Evolutionary conservation across 2,888 invertebrate species (phyloP), one percentile per base, ranked within the genome.

Genomic region (Melangyna quadrimaculata): DNA sequence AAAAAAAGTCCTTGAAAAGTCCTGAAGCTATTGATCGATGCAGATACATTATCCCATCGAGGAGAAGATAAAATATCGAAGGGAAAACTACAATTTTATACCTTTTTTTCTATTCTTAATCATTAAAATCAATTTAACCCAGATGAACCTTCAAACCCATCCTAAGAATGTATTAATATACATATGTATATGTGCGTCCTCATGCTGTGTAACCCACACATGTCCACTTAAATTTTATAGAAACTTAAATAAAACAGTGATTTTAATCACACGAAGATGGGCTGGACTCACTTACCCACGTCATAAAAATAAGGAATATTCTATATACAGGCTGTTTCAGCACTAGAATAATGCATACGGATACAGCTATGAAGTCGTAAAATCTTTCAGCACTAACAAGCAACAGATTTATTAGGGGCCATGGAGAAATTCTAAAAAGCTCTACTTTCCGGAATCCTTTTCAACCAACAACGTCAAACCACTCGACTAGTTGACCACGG

Each of bases 61-160:
- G n/a, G 24, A 35, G 32, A 67, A 65, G 48, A 19, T 32, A 40
- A n/a, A 40, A n/a, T n/a, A 37, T 37, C 22, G 4, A 7, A 37
- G 48, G 45, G n/a, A 57, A 51, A 57, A 59, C 19, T 59, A 14
- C 24, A 3, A 51, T 48, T 22, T 29, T 51, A 51, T 48, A 55
- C 29, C 40, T 57, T 12, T 17, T 2, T 6, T 17, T 19, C 9
- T 14, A n/a, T 14, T 51, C 24, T 8, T 17, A n/a, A 53, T 70
- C 48, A 78, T 78, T 72, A 67, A 80, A 80, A 53, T 74, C 79
- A 69, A 74, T 80, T 74, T 69, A 67, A 55, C 43, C 61, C 40
- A 61, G 43, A 63, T 29, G 29, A 53, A 37, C 19, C 10, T 17
- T 53, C 40, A n/a, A 10, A 37, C 29, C 37, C 61, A 51, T 24